Conservation (phyloP, 2,113 vertebrate species). For the Panurus biarmicus region DNA sequence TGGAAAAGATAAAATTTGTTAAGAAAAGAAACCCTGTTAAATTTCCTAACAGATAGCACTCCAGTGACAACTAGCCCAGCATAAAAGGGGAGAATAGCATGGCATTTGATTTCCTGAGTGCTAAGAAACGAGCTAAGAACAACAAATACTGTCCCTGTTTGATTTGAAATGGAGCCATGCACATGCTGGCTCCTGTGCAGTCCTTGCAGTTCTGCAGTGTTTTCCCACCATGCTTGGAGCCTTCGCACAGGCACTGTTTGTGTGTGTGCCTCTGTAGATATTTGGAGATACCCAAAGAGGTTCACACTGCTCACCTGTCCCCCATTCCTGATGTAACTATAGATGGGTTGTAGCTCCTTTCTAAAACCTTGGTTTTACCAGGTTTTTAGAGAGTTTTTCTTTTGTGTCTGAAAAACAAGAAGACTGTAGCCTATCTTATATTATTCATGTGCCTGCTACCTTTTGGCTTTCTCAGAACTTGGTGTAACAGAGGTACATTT, state of each 20-base stretch:
- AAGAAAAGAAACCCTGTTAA: neutral
- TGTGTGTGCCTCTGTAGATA: accelerated
- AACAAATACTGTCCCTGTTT: neutral
- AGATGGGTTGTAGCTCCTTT: neutral
- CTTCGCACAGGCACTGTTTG: neutral
- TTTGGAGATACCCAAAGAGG: neutral
- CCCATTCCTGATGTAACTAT: neutral
- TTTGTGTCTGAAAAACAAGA: neutral
- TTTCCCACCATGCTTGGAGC: neutral
- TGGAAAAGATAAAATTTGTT: neutral
- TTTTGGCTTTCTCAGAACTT: neutral
- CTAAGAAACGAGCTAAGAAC: neutral
- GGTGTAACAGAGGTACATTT: neutral
- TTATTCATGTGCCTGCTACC: neutral
- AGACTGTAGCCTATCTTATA: neutral
- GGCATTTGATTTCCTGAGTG: neutral
- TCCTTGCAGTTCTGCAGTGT: neutral
- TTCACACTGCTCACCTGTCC: neutral
- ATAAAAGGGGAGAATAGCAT: neutral
- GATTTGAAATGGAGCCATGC: neutral
- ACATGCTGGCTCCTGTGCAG: neutral
- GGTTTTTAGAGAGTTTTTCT: neutral
- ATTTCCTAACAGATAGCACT: neutral
- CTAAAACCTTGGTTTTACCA: neutral
- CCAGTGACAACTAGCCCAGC: neutral